A percentile compares a stretch with the other conserved stretches of the same genome.
phyloP scores from a whole-genome alignment of 2,113 vertebrate species.

The Oceanites oceanicus region DNA sequence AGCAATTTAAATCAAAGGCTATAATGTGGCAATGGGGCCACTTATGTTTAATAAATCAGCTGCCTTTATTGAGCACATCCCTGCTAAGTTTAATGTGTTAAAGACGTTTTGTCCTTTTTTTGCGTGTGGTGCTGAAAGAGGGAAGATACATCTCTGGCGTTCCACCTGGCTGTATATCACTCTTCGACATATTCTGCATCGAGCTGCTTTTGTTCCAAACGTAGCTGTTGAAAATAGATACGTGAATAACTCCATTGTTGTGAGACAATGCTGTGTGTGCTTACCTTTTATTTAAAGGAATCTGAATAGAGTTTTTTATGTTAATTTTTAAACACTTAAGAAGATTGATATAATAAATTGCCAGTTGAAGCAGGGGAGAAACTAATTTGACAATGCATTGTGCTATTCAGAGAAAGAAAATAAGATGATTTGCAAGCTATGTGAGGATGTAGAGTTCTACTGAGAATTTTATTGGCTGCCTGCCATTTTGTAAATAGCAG shows the following conservation, averaged over 20 bases:
- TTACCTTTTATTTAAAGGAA: constrained; percentile 9
- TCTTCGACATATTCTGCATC: neutral
- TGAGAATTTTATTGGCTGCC: constrained; percentile 24
- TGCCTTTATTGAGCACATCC: neutral
- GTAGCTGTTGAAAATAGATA: neutral
- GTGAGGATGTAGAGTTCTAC: neutral
- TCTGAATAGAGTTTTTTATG: neutral
- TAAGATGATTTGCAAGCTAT: neutral
- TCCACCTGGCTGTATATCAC: neutral
- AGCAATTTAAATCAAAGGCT: neutral
- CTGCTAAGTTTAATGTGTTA: neutral
- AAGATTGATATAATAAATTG: constrained; percentile 21
- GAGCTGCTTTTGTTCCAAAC: neutral
- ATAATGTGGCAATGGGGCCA: neutral
- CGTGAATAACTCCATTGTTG: neutral
- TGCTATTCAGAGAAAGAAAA: neutral
- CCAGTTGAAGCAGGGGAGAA: neutral
- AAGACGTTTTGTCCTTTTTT: neutral
- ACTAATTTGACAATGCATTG: neutral
- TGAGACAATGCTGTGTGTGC: neutral
- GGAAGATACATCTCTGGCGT: neutral
- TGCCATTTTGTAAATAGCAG: constrained; percentile 39
- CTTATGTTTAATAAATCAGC: neutral
- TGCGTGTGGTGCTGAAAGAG: neutral
- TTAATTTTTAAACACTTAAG: constrained; percentile 3